phyloP scores from a whole-genome alignment of 2,888 invertebrate species.

The Tetanocera ferruginea region DNA sequence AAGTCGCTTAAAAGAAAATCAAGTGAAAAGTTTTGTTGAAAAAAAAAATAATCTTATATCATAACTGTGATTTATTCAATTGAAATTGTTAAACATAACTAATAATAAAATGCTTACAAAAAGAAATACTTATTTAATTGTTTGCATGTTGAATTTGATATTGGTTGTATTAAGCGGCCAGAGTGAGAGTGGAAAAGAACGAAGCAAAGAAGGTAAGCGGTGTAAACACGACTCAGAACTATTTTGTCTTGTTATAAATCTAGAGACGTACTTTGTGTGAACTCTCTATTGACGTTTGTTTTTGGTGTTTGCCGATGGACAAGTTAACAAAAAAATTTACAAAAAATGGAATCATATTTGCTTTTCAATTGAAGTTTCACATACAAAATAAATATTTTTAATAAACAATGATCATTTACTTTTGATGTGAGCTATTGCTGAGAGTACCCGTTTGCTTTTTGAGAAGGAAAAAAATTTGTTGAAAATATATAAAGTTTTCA shows the following conservation, averaged over 20 bases:
- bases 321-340: neutral
- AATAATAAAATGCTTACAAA: slow-evolving; percentile 46
- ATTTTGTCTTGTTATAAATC: neutral
- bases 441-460: too few species aligned
- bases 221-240: neutral
- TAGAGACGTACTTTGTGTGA: neutral
- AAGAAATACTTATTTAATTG: slow-evolving; percentile 47
- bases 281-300: neutral
- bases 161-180: slow-evolving; percentile 49
- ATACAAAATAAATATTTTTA: too few species aligned
- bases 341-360: too few species aligned
- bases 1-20: slow-evolving; percentile 36
- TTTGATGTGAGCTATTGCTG: too few species aligned
- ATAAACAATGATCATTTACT: too few species aligned
- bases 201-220: slow-evolving; percentile 59
- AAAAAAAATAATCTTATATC: too few species aligned
- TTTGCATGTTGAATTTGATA: slow-evolving; percentile 52
- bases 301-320: neutral
- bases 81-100: too few species aligned
- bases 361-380: too few species aligned
- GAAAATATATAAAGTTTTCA: too few species aligned
- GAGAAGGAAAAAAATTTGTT: too few species aligned
- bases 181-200: slow-evolving; percentile 47
- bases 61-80: too few species aligned
- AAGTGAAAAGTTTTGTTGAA: too few species aligned